These are phyloP conservation scores for Cichladusa arquata DNA, from an alignment of 2,113 vertebrate genomes.

Conservation along the genomic window DNA sequence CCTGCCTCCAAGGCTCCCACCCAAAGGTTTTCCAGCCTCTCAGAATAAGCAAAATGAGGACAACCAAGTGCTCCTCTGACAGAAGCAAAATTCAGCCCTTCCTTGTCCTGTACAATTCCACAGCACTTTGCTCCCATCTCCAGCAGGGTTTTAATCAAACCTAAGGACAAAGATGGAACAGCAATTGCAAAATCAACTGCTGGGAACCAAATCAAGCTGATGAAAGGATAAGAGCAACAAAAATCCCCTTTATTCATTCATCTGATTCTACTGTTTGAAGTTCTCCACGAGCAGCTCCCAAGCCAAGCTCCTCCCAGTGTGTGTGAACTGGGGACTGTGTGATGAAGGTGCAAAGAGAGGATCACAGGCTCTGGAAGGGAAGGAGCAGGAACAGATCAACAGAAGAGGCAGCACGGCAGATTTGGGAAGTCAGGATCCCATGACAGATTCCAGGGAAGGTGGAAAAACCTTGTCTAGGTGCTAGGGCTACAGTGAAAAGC, in stretches of 20 bases:
- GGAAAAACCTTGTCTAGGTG: background rate
- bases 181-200: background rate
- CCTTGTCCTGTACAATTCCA: background rate
- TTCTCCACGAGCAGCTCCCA: background rate
- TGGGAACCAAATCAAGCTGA: background rate
- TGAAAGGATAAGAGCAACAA: conserved; percentile 51
- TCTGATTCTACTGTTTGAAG: background rate
- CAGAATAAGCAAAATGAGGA: background rate
- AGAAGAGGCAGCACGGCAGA: background rate
- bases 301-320: background rate
- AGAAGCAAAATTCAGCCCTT: background rate
- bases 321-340: background rate
- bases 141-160: background rate
- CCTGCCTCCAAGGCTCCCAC: background rate
- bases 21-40: background rate
- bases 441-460: background rate
- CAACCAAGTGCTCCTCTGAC: background rate
- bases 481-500: background rate
- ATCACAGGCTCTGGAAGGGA: background rate
- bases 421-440: background rate
- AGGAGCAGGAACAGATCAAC: background rate
- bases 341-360: background rate
- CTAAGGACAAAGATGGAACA: background rate
- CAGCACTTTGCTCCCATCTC: background rate
- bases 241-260: conserved; percentile 47